Evolutionary conservation across 2,888 invertebrate genomes (phyloP), one percentile per base, ranked within the genome.

Genomic region (Zygogramma bicolorata): DNA sequence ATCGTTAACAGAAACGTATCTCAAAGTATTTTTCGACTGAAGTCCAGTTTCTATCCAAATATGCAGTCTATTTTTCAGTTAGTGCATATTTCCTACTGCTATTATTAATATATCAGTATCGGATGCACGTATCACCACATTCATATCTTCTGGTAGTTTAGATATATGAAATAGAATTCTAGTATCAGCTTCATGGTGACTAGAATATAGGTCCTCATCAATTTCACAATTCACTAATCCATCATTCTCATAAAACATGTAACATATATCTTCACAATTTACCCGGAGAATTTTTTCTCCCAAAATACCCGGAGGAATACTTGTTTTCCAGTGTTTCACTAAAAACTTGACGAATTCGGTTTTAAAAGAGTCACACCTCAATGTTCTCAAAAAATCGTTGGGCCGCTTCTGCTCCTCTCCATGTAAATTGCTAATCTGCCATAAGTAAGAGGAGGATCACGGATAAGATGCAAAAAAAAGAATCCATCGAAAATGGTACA

Each of bases 401-500:
- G n/a, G 27, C 49, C 31, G 61, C n/a, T 58, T 58, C 20, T 29
- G 22, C 73, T 69, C 29, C 42, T 1, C 49, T 73, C 69, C 25
- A 72, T 31, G 58, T 42, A 20, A 6, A 38, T 3, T 34, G 71
- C 71, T 40, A 71, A 68, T 61, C 57, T 67, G 38, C 68, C 68
- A n/a, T n/a, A n/a, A 65, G 65, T 69, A 15, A 2, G 1, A 58
- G 69, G 73, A 29, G 34, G 13, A 27, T 68, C 65, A 29, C 29
- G 29, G 3, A 29, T 5, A 7, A 29, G 3, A 29, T 29, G 6
- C 29, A 40, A 66, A 42, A 61, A 73, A 73, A 27, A 42, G n/a
- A 68, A 74, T 13, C 70, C 68, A 60, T 74, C 67, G 65, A 65
- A 29, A 18, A 74, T 61, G 7, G 68, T 70, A 63, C 73, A 73